Base-by-base conservation (phyloP, 2,888 invertebrate genomes). In the Lithophane ornitopus region DNA sequence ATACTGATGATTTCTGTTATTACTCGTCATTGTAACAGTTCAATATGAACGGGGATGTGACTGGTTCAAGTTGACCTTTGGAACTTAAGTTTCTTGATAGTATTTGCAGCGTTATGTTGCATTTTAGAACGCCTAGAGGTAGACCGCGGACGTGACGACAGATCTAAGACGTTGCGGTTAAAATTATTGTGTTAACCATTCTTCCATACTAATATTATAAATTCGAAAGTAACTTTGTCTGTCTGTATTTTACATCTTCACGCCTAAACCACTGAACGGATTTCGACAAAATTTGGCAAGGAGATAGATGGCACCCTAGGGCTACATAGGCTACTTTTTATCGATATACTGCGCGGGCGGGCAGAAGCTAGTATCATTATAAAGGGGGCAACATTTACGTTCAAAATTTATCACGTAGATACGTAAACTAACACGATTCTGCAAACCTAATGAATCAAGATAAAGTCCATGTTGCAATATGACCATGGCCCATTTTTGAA, bases 401-500 rank as follows among this genome's bases (percentile, higher is more conserved):
- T 52, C 34, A 52, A 65, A 70, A 70, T 26, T 39, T 66, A 67
- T 58, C 39, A 71, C 12, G 49, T 41, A 67, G 6, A 54, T 62
- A 79, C 69, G 44, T 69, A 78, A 72, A 79, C 28, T 58, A 78
- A 87, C 82, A 79, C 61, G 39, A 69, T 76, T 85, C 81, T 83
- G 87, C 85, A 82, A 81, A 84, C 67, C 58, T 74, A 81, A 87
- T 89, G 81, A 82, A 89, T 89, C 89, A 90, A 85, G 89, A 89
- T 89, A 87, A 72, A 80, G 70, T 67, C 44, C 1, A 69, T 86
- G 86, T 85, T 74, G 80, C 22, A 84, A 86, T 87, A 88, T 91
- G 93, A 81, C 96, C 96, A 89, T 95, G 96, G 93, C 94, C 94
- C 83, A 88, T 90, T 91, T 72, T 94, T 80, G 52, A 79, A 80